Conservation (phyloP, 2,888 invertebrate genomes). For the Cyclophora punctaria region DNA sequence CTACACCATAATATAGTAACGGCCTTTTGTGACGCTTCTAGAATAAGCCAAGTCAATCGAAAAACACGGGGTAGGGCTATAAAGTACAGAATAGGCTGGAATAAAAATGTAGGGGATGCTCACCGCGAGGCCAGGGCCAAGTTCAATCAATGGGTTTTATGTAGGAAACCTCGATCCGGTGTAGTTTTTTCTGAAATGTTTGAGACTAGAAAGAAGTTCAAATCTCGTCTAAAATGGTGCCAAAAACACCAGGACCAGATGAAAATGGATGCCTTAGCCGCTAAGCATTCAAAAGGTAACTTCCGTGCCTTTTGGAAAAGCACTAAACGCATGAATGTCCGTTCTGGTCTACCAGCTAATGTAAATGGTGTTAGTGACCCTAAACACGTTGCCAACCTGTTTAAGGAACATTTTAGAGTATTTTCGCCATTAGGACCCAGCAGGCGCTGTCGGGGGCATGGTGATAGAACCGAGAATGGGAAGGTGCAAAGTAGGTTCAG, state of each 20-base stretch:
- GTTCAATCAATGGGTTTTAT: constrained; percentile 13
- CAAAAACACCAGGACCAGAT: constrained; percentile 1
- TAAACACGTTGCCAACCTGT: background rate
- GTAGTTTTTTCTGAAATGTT: background rate
- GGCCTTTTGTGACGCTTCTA: constrained; percentile 6
- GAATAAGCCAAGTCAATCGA: background rate
- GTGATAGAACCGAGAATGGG: background rate
- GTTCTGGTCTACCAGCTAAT: background rate
- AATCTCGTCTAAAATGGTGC: constrained; percentile 4
- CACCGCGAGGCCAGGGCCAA: constrained; percentile 12
- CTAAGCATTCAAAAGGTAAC: background rate
- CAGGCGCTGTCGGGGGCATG: background rate
- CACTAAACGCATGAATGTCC: background rate
- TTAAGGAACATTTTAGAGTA: constrained; percentile 1
- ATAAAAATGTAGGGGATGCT: constrained; percentile 13
- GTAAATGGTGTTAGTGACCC: background rate
- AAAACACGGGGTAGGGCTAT: background rate
- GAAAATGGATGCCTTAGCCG: background rate
- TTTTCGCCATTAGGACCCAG: background rate
- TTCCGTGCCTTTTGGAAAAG: background rate
- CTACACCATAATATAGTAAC: constrained; percentile 13
- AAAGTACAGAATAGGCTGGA: constrained; percentile 15
- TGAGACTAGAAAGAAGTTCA: background rate
- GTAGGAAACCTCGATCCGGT: constrained; percentile 2
- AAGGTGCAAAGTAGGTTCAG: background rate